Conservation (phyloP, 1,140 invertebrate species). For the Zaprionus inermis region DNA sequence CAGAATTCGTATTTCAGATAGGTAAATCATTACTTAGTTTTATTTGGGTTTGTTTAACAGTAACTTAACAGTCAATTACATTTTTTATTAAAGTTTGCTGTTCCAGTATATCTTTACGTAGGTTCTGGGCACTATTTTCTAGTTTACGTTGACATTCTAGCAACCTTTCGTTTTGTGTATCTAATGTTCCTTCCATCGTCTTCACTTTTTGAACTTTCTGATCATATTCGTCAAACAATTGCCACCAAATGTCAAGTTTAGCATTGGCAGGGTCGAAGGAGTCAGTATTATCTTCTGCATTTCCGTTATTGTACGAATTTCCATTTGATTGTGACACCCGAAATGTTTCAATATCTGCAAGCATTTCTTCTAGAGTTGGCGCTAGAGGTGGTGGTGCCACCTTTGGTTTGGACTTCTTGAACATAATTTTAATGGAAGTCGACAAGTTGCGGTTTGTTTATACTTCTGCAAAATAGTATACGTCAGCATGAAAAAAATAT, state of each 20-base stretch:
- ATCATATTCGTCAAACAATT: constrained; percentile 67
- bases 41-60: too few species aligned
- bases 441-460: background rate
- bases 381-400: constrained; percentile 59
- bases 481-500: constrained; percentile 38
- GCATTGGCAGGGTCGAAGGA: constrained; percentile 36
- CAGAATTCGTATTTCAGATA: background rate
- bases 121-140: constrained; percentile 47
- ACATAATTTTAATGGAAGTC: constrained; percentile 55
- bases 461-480: constrained; percentile 8
- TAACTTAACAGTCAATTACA: constrained; percentile 31
- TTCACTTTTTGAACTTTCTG: constrained; percentile 56
- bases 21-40: background rate
- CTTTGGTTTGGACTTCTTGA: constrained; percentile 69
- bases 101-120: constrained; percentile 50
- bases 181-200: constrained; percentile 41
- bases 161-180: constrained; percentile 43
- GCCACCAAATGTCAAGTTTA: constrained; percentile 57
- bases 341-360: constrained; percentile 71
- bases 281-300: constrained; percentile 47
- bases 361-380: constrained; percentile 64
- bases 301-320: constrained; percentile 9
- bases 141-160: constrained; percentile 49
- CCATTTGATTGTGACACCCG: constrained; percentile 37
- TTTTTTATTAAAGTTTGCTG: constrained; percentile 59